Evolutionary conservation across 2,113 vertebrate genomes (phyloP).

Genomic region (Aptenodytes patagonicus): DNA sequence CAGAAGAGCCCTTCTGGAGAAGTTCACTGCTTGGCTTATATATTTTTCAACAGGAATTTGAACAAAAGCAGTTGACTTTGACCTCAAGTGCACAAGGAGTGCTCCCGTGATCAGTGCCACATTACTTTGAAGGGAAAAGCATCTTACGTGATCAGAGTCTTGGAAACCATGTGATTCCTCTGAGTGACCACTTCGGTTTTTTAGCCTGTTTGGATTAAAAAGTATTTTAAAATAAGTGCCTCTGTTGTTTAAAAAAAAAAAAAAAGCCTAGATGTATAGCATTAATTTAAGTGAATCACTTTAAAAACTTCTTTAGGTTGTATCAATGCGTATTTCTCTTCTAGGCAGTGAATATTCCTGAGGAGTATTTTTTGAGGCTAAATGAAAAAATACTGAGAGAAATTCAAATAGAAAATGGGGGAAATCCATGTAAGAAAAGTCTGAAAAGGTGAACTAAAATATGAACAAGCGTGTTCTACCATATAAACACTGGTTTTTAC

Average conservation of each 20-base stretch:
- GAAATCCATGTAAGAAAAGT: background rate
- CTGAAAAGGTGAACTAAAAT: background rate
- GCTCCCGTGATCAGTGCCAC: background rate
- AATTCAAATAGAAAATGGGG: background rate
- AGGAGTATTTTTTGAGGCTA: background rate
- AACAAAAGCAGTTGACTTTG: background rate
- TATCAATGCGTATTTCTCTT: background rate
- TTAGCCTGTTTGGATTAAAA: background rate
- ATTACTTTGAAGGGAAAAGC: background rate
- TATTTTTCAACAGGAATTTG: background rate
- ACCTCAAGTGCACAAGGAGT: background rate
- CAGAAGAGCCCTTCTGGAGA: background rate
- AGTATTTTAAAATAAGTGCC: background rate
- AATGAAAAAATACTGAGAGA: background rate
- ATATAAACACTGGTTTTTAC: background rate
- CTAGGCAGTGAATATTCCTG: background rate
- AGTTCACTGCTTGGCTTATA: background rate
- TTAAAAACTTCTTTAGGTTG: background rate
- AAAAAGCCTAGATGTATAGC: background rate
- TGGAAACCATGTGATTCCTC: background rate
- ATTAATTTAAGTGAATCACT: background rate
- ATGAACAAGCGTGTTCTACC: fast-evolving
- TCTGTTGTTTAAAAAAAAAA: background rate
- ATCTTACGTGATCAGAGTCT: background rate
- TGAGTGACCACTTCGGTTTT: background rate